These are phyloP conservation scores for Orius insidiosus DNA, from an alignment of 1,140 invertebrate genomes.

Conservation along the genomic window DNA sequence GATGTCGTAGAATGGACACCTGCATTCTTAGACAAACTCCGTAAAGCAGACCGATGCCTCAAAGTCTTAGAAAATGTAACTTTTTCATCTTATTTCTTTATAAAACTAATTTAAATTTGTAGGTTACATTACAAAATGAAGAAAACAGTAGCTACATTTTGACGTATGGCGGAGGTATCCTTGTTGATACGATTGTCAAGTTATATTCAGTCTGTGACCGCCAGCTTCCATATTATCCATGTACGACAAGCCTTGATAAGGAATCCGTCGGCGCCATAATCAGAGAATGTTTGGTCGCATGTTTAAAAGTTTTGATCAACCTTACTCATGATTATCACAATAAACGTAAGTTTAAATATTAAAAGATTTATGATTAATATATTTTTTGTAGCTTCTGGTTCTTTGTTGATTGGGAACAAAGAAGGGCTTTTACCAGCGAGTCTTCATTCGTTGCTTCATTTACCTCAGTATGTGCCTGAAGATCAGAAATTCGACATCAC, in stretches of 20 bases:
- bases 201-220: constrained; percentile 49
- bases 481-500: constrained; percentile 84
- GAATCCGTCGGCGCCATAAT: constrained; percentile 47
- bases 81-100: constrained; percentile 2
- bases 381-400: constrained; percentile 50
- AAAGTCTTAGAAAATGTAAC: constrained; percentile 94
- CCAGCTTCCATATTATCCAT: constrained; percentile 47
- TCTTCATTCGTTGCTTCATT: constrained; percentile 64
- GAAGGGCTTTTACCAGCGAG: constrained; percentile 62
- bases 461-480: constrained; percentile 69
- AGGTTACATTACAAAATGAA: constrained; percentile 90
- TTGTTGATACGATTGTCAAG: constrained; percentile 47
- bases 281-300: constrained; percentile 67
- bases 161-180: constrained; percentile 49
- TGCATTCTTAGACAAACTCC: constrained; percentile 58
- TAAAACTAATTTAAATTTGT: too few relatives aligned
- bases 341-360: constrained; percentile 35
- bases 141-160: constrained; percentile 87
- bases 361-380: constrained; percentile 3
- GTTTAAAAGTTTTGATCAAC: constrained; percentile 87
- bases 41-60: constrained; percentile 84
- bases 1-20: constrained; percentile 46
- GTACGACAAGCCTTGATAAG: constrained; percentile 39
- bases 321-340: constrained; percentile 74
- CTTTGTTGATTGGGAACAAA: constrained; percentile 51